Base-by-base conservation (phyloP, 2,888 invertebrate species). In the Nephrotoma appendiculata region DNA sequence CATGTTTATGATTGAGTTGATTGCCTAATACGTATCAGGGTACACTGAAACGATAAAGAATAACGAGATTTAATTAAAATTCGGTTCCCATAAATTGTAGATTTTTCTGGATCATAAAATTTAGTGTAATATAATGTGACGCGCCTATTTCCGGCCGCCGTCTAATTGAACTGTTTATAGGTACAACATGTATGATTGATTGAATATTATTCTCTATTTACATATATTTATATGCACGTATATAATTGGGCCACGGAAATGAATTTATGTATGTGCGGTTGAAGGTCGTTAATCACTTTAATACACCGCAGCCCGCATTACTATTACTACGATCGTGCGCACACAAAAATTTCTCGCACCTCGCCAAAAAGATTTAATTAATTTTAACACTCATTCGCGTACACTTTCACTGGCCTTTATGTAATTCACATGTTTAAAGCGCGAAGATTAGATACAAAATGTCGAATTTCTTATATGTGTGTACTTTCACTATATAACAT, bases 1-100 rank as follows among this genome's bases (percentile, higher is more conserved):
- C 90, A 91, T 89, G 1, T 42, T 84, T 31, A 41, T 83, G 31
- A 83, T 83, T 42, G 15, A 57, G 5, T 71, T 71, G 71, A 71
- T 71, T 71, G 71, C 71, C 71, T 31, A 31, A 31, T 71, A 7
- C 11, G 9, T 71, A 19, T 19, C 0, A 1, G 31, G 5, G 2
- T 31, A 31, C 31, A 31, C 71, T 71, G 71, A 71, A 71, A 71
- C 31, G 71, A 71, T 71, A 71, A 31, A 31, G 71, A 71, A 71
- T 71, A 71, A 31, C 31, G 31, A 71, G 31, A 71, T 71, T 71
- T 71, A 71, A 71, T 71, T 71, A 71, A 31, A 71, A 83, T 83
- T 41, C 41, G n/a, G 41, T 83, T 83, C 83, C 83, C 83, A 83
- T 83, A 83, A 84, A 84, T 41, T n/a, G 7, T 15, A 42, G 4